These are phyloP conservation scores for Pseudobourletiella spinata DNA, from an alignment of 1,140 invertebrate genomes.

Conservation along the genomic window DNA sequence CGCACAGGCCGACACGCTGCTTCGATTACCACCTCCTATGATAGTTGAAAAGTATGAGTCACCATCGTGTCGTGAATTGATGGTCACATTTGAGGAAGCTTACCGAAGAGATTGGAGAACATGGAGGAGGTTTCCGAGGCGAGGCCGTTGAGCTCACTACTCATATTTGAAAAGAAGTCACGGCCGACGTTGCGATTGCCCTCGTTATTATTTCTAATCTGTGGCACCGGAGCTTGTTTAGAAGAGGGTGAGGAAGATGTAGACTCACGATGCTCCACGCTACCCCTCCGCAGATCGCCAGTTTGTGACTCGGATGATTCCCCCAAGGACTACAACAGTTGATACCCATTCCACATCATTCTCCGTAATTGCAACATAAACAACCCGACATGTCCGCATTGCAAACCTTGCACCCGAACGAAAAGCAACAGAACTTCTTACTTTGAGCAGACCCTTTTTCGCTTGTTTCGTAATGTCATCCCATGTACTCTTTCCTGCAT, in stretches of 20 bases:
- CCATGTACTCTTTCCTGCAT: conserved; percentile 73
- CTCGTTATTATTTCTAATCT: conserved; percentile 25
- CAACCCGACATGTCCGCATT: too few relatives aligned
- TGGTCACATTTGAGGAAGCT: not conserved
- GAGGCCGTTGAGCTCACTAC: conserved; percentile 77
- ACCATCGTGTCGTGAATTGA: not conserved
- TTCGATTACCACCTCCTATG: conserved; percentile 25
- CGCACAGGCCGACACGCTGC: conserved; percentile 32
- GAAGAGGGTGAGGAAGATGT: conserved; percentile 21
- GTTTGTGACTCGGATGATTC: conserved; percentile 28
- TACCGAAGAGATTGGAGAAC: conserved; percentile 81
- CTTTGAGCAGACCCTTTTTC: conserved; percentile 75
- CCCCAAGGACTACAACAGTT: conserved; percentile 22
- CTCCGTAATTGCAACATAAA: not conserved
- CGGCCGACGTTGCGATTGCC: conserved; percentile 44
- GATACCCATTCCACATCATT: not conserved
- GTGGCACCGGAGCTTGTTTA: conserved; percentile 17
- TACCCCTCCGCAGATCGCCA: conserved; percentile 17
- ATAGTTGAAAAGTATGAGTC: not conserved
- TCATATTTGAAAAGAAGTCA: conserved; percentile 82
- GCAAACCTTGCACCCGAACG: too few relatives aligned
- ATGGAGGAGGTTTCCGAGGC: conserved; percentile 81
- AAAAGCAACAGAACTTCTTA: conserved; percentile 41
- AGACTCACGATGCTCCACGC: conserved; percentile 27
- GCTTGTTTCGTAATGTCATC: conserved; percentile 85